phyloP scores from a whole-genome alignment of 1,140 invertebrate species.

The Penaeus vannamei region DNA sequence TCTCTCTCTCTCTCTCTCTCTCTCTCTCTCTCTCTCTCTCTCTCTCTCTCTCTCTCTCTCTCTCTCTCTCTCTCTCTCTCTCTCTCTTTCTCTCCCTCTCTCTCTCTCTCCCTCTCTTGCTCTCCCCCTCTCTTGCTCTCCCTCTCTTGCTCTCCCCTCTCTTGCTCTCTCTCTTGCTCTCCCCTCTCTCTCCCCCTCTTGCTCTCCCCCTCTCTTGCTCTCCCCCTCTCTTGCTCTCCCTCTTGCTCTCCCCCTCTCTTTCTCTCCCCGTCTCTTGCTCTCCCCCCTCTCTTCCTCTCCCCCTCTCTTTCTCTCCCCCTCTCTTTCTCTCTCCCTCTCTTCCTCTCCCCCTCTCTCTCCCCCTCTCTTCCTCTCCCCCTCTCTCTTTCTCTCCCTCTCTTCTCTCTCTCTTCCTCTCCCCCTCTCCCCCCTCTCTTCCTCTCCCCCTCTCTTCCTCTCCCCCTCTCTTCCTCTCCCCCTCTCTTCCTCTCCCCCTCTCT shows the following conservation, averaged over 20 bases:
- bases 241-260: too few species aligned
- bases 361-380: not conserved
- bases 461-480: too few species aligned
- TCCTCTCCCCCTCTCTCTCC: not conserved
- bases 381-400: too few species aligned
- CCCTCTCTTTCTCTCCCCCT: slow-evolving; percentile 17
- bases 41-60: not conserved
- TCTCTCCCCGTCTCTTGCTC: not conserved
- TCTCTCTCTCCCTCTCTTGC: not conserved
- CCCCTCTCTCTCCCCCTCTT: not conserved
- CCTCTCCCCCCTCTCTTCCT: too few species aligned
- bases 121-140: not conserved
- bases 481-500: too few species aligned
- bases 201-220: not conserved
- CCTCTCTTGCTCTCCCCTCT: not conserved
- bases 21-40: too few species aligned
- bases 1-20: too few species aligned
- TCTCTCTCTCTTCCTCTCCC: too few species aligned
- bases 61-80: slow-evolving; percentile 18
- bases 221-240: not conserved
- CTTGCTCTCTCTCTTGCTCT: not conserved
- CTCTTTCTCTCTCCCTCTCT: slow-evolving; percentile 25
- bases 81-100: slow-evolving; percentile 22
- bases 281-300: too few species aligned
- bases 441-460: too few species aligned